Evolutionary conservation across 2,888 invertebrate species (phyloP), one percentile per base, ranked within the genome.

Genomic region (Ophraella communa): DNA sequence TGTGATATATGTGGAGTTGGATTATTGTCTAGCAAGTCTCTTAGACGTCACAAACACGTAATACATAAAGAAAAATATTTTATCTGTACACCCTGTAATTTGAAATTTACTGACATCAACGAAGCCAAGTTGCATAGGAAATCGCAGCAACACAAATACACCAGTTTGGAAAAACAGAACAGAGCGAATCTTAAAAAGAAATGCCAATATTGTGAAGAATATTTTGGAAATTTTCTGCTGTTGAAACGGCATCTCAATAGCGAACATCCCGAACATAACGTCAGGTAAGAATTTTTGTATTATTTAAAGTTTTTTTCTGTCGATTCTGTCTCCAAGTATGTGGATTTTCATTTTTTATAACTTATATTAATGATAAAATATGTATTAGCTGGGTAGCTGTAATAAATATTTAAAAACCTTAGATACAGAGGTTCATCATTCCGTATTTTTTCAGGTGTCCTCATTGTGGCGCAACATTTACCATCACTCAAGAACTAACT

Each of bases 401-500:
- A n/a, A n/a, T n/a, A n/a, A n/a, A n/a, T n/a, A n/a, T n/a, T n/a
- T n/a, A n/a, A n/a, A n/a, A n/a, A n/a, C n/a, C n/a, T n/a, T n/a
- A n/a, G n/a, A n/a, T n/a, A n/a, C 42, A 14, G 51, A 24, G 18
- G 18, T 14, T 21, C 2, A 11, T 8, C 14, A 30, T 18, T 11
- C 17, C n/a, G n/a, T n/a, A n/a, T n/a, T 21, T 17, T 83, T 84
- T 45, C 80, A 89, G 90, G 62, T 94, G 94, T 76, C 86, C 89
- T 0, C 86, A 87, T 71, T 94, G 94, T 74, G 92, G 91, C 0
- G 82, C 85, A 77, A 82, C 84, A 10, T 93, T 93, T 76, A 85
- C 87, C 0, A 83, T 91, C 0, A 85, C 90, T 1, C 93, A 93
- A 84, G 92, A 92, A 76, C 86, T 93, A 10, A 87, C 90, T 0